Evolutionary conservation across 2,888 invertebrate genomes (phyloP), one percentile per base, ranked within the genome.

Genomic region (Colostygia pectinataria): DNA sequence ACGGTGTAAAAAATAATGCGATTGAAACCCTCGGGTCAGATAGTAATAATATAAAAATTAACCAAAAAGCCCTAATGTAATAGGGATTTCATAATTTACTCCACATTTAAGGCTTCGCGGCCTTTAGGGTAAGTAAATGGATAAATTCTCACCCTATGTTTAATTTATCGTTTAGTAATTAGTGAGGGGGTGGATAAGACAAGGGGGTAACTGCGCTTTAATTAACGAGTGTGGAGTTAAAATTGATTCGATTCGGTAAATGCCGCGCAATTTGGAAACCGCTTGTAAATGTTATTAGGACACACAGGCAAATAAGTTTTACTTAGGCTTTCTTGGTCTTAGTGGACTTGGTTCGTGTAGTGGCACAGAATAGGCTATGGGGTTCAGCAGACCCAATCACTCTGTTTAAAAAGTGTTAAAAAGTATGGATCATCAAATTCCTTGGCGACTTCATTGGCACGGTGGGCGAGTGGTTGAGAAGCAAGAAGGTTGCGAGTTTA

Each of bases 201-300:
- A n/a, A 10, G 7, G 51, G 50, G 57, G 59, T 63, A 70, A 74
- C 61, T 63, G 68, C 42, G 65, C 68, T 75, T 76, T 75, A 77
- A 80, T 77, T 74, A 77, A 74, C 70, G 66, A 69, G 64, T 67
- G 68, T 63, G 64, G 69, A 65, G 61, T 63, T 49, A 43, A 69
- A 79, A 79, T 79, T 75, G 70, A 79, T 77, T 74, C 68, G 70
- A 72, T 72, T 68, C 65, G 61, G 65, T 63, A 72, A 71, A 72
- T 66, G 71, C 62, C 61, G 65, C 67, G 72, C 66, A 69, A 74
- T 75, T 77, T 66, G 62, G 65, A 55, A 63, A 59, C 64, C 63
- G 53, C 61, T 55, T 58, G 61, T 57, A 58, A n/a, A 61, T 61
- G 55, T 59, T 54, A 55, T 56, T 29, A 51, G 24, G 55, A 66